Percentiles rank a stretch among this genome's conserved stretches.
Evolutionary conservation across 2,888 invertebrate species (phyloP).

Genomic region (Aethes cnicana): DNA sequence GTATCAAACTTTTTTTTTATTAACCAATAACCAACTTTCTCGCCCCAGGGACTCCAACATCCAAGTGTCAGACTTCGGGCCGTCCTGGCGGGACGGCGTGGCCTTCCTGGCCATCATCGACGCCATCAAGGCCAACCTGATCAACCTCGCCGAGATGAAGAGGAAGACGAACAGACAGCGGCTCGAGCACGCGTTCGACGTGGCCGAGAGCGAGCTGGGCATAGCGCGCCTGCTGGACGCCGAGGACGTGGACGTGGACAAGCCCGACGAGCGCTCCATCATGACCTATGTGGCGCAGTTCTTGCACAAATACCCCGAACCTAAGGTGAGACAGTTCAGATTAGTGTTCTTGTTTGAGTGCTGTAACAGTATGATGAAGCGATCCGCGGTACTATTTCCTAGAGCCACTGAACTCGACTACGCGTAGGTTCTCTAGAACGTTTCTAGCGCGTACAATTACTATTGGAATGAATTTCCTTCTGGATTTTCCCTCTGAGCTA

Average conservation of each 20-base stretch:
- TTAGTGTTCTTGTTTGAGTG: too few species aligned
- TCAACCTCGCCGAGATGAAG: constrained; percentile 91
- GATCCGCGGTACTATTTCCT: too few species aligned
- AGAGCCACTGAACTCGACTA: too few species aligned
- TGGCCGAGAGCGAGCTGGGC: constrained; percentile 95
- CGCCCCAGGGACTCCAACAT: constrained; percentile 92
- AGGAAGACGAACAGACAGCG: constrained; percentile 90
- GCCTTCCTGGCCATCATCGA: constrained; percentile 98
- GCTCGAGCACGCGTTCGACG: constrained; percentile 95
- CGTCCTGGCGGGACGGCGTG: constrained; percentile 97
- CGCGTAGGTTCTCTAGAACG: too few species aligned
- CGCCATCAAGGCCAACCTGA: constrained; percentile 95
- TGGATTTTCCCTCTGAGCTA: too few species aligned
- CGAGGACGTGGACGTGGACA: constrained; percentile 97
- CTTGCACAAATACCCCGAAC: constrained; percentile 96
- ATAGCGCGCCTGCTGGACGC: constrained; percentile 96
- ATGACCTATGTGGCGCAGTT: constrained; percentile 99
- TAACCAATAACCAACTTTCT: too few species aligned
- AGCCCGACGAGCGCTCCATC: constrained; percentile 98
- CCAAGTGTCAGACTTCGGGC: constrained; percentile 95
- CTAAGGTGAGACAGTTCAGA: constrained; percentile 80
- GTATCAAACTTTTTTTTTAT: too few species aligned
- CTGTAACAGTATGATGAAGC: too few species aligned
- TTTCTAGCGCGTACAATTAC: too few species aligned
- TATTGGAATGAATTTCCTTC: too few species aligned